Percentiles rank a stretch among this genome's conserved stretches.
These are phyloP conservation scores for Campoletis sonorensis DNA, from an alignment of 1,140 invertebrate genomes.

Conservation along the genomic window DNA sequence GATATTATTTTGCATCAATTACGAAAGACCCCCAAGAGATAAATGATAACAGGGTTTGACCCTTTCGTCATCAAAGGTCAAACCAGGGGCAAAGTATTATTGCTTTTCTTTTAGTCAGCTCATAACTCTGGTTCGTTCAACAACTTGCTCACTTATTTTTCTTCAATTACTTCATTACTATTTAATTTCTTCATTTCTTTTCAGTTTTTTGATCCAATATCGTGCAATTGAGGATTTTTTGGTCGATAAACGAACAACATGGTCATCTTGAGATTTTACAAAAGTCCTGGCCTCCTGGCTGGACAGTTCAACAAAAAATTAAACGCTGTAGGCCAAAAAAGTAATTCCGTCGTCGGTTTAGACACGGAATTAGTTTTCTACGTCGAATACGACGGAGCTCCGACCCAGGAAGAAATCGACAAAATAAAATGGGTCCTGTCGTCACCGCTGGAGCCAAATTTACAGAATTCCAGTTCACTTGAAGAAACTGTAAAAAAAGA, in stretches of 20 bases:
- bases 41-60: slow-evolving; percentile 41
- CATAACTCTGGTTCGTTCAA: not conserved
- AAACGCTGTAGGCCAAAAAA: slow-evolving; percentile 56
- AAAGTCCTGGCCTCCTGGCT: slow-evolving; percentile 61
- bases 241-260: slow-evolving; percentile 51
- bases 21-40: slow-evolving; percentile 43
- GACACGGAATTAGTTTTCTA: slow-evolving; percentile 89
- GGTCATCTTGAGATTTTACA: slow-evolving; percentile 68
- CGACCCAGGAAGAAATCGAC: slow-evolving; percentile 77
- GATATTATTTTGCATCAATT: slow-evolving; percentile 50
- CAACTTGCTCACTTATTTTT: not conserved
- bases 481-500: slow-evolving; percentile 53
- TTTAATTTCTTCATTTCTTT: not conserved
- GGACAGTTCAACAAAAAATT: slow-evolving; percentile 64
- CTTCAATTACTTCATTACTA: not conserved
- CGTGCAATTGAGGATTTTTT: not conserved
- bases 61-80: slow-evolving; percentile 34
- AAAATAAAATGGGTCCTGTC: slow-evolving; percentile 85
- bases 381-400: slow-evolving; percentile 76
- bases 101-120: not conserved
- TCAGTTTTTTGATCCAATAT: not conserved
- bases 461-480: slow-evolving; percentile 74
- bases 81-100: not conserved
- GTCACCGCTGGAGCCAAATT: slow-evolving; percentile 79
- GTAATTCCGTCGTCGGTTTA: slow-evolving; percentile 71